phyloP scores from a whole-genome alignment of 1,140 invertebrate species.

The Drosophila willistoni region DNA sequence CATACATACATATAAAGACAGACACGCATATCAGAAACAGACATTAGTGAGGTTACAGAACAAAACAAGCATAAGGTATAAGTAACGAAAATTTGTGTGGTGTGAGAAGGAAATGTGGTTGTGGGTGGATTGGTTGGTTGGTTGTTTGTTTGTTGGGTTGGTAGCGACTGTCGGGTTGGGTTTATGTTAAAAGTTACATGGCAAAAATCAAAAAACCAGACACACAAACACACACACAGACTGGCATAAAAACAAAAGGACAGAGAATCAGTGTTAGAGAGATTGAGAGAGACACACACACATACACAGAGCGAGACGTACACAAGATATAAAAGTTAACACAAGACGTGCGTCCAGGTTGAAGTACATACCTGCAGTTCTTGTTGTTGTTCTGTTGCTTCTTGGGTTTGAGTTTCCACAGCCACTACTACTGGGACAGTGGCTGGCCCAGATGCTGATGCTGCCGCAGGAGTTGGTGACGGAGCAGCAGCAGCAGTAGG shows the following conservation, averaged over 20 bases:
- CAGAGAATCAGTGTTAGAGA: constrained; percentile 14
- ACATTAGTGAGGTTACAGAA: constrained; percentile 49
- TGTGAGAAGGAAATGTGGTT: constrained; percentile 1
- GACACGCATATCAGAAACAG: constrained; percentile 27
- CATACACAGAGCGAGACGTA: constrained; percentile 23
- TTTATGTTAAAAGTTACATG: constrained; percentile 47
- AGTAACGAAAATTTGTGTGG: neutral
- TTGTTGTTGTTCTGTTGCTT: constrained; percentile 42
- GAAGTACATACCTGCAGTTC: constrained; percentile 76
- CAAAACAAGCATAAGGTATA: constrained; percentile 34
- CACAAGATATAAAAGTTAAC: constrained; percentile 45
- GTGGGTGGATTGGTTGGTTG: neutral
- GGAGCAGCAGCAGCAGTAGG: neutral
- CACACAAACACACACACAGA: constrained; percentile 34
- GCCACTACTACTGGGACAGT: constrained; percentile 29
- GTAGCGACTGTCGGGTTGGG: constrained; percentile 35
- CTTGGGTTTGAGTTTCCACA: constrained; percentile 50
- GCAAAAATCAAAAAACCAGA: constrained; percentile 58
- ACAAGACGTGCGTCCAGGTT: constrained; percentile 55
- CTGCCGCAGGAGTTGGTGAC: constrained; percentile 10
- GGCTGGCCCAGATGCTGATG: constrained; percentile 25
- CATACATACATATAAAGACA: constrained; percentile 18
- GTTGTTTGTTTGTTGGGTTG: constrained; percentile 30
- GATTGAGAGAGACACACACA: constrained; percentile 13
- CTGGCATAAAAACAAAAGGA: constrained; percentile 27